Conservation (phyloP, 2,888 invertebrate genomes). For the Pollenia labialis region DNA sequence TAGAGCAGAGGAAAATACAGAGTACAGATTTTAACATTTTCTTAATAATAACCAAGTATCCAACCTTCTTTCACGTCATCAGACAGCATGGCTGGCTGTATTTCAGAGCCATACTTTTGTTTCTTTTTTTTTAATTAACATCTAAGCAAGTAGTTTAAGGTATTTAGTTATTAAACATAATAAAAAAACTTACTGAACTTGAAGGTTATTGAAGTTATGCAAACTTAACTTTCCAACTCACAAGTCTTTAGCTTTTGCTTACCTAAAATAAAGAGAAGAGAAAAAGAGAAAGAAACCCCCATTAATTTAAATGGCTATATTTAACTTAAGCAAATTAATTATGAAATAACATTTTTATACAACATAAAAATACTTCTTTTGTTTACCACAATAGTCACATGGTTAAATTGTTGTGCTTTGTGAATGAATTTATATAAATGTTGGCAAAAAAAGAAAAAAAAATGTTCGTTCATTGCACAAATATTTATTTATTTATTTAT, state of each 20-base stretch:
- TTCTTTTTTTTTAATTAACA: neutral
- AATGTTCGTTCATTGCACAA: neutral
- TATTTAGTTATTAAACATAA: neutral
- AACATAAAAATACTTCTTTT: constrained; percentile 28
- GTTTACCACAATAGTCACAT: constrained; percentile 39
- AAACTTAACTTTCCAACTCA: too few species aligned
- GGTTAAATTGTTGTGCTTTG: neutral
- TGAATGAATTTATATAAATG: neutral
- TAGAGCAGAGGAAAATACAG: too few species aligned
- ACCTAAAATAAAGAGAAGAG: constrained; percentile 48
- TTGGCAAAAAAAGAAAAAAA: neutral
- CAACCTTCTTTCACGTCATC: constrained; percentile 13
- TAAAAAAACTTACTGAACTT: neutral
- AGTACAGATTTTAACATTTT: neutral
- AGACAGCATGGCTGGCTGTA: constrained; percentile 11
- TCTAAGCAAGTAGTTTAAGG: neutral
- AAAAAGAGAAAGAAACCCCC: neutral
- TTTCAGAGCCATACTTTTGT: neutral
- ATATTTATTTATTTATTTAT: constrained; percentile 16
- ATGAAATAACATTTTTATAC: constrained; percentile 15
- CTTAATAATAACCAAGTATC: too few species aligned
- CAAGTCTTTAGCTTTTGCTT: neutral
- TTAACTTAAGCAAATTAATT: constrained; percentile 17
- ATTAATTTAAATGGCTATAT: constrained; percentile 17
- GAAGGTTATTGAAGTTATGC: too few species aligned